Evolutionary conservation across 2,113 vertebrate species (phyloP).

Genomic region (Cyprinodon tularosa): DNA sequence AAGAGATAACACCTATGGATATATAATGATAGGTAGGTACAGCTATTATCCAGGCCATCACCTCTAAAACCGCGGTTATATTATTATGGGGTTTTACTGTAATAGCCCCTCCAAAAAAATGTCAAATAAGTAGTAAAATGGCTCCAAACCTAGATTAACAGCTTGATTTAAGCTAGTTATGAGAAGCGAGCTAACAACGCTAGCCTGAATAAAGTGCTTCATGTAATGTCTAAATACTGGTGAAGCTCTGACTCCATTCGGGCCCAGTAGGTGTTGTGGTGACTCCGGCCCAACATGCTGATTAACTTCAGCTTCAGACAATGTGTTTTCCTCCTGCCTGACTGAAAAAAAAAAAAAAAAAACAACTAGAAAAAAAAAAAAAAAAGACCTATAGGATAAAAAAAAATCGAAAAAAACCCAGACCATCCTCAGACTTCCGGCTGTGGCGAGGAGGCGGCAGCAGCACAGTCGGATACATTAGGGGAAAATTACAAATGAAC

Average conservation of each 20-base stretch:
- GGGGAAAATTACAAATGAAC: conserved; percentile 56
- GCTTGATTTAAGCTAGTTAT: not conserved
- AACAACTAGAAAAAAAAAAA: conserved; percentile 27
- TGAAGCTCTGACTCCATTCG: conserved; percentile 56
- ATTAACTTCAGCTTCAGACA: conserved; percentile 42
- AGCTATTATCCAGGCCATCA: not conserved
- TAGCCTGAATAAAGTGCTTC: conserved; percentile 7
- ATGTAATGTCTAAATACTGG: conserved; percentile 7
- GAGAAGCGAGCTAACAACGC: not conserved
- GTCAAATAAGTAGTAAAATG: not conserved
- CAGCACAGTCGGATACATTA: conserved; percentile 62
- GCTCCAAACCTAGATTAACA: not conserved
- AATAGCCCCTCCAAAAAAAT: not conserved
- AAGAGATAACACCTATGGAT: not conserved
- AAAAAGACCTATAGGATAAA: conserved; percentile 65
- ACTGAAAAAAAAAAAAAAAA: not conserved
- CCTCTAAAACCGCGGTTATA: not conserved
- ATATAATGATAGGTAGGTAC: not conserved
- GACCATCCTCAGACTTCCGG: conserved; percentile 81
- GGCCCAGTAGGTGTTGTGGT: conserved; percentile 36
- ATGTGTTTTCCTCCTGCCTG: conserved; percentile 40
- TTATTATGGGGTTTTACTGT: not conserved
- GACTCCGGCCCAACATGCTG: conserved; percentile 56
- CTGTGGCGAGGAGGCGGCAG: conserved; percentile 70
- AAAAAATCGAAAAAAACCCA: conserved; percentile 65